Evolutionary conservation across 1,140 invertebrate species (phyloP).

Genomic region (Aphis craccivora): DNA sequence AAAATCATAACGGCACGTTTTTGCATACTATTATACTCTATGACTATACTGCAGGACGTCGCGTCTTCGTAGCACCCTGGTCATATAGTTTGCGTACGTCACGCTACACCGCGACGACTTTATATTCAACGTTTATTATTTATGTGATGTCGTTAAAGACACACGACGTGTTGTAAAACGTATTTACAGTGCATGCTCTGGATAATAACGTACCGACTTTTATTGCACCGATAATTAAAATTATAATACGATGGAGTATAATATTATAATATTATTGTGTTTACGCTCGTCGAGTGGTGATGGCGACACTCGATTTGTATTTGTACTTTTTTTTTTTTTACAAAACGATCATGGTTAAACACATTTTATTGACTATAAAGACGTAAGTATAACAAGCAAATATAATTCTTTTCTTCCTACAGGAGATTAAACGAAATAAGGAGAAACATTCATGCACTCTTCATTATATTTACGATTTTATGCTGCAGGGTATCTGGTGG

Average conservation of each 20-base stretch:
- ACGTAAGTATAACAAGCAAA: not conserved
- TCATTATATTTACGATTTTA: not conserved
- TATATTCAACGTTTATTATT: constrained; percentile 13
- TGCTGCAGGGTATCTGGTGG: not conserved
- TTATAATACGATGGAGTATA: not conserved
- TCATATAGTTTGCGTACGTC: not conserved
- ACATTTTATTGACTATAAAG: not conserved
- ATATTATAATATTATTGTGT: not conserved
- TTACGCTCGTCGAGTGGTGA: not conserved
- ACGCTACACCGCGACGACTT: not conserved
- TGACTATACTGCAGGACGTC: not conserved
- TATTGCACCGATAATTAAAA: not conserved
- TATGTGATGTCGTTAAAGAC: constrained; percentile 7
- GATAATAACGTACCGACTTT: not conserved
- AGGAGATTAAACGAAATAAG: not conserved
- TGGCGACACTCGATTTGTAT: not conserved
- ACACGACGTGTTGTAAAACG: not conserved
- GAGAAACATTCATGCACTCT: not conserved
- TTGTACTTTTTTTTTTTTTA: not conserved
- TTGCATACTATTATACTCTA: not conserved
- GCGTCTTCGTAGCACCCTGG: not conserved
- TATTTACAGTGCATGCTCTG: not conserved
- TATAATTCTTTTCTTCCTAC: not conserved
- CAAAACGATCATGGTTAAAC: not conserved
- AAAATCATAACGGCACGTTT: not conserved